phyloP scores from a whole-genome alignment of 2,888 invertebrate genomes.

The Tetheella fluctuosa region DNA sequence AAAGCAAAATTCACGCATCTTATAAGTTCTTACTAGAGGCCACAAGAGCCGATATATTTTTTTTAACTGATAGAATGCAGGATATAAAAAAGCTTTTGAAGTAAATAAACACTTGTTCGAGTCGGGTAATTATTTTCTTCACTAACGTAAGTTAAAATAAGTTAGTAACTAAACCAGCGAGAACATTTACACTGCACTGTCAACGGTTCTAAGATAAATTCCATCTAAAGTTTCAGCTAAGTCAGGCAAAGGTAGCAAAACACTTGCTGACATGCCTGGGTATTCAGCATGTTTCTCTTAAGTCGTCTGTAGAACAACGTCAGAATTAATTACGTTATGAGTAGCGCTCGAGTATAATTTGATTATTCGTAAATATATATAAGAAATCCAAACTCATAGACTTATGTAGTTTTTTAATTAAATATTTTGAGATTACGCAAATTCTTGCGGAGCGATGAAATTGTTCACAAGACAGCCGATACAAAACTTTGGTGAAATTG shows the following conservation, averaged over 20 bases:
- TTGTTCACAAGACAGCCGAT: slow-evolving; percentile 39
- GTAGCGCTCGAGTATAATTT: slow-evolving; percentile 37
- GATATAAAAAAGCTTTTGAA: background rate
- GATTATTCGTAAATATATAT: slow-evolving; percentile 51
- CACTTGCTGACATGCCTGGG: slow-evolving; percentile 28
- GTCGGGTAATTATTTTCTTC: background rate
- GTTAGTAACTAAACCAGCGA: background rate
- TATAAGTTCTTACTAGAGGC: background rate
- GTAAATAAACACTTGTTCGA: background rate
- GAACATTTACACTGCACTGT: background rate
- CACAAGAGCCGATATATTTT: background rate
- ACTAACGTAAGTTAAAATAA: background rate
- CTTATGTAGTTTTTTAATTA: slow-evolving; percentile 53
- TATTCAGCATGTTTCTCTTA: slow-evolving; percentile 24
- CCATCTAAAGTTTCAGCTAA: background rate
- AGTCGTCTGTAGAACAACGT: slow-evolving; percentile 27
- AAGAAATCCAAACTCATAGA: slow-evolving; percentile 34
- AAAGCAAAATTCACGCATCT: too few species aligned
- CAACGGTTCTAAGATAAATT: background rate
- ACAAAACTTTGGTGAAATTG: slow-evolving; percentile 30
- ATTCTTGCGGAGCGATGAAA: slow-evolving; percentile 43
- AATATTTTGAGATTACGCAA: slow-evolving; percentile 45
- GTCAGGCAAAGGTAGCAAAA: slow-evolving; percentile 29
- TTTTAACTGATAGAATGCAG: background rate
- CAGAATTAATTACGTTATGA: slow-evolving; percentile 30